Conservation (phyloP, 2,888 invertebrate genomes). For the Aspidiotus rigidus region DNA sequence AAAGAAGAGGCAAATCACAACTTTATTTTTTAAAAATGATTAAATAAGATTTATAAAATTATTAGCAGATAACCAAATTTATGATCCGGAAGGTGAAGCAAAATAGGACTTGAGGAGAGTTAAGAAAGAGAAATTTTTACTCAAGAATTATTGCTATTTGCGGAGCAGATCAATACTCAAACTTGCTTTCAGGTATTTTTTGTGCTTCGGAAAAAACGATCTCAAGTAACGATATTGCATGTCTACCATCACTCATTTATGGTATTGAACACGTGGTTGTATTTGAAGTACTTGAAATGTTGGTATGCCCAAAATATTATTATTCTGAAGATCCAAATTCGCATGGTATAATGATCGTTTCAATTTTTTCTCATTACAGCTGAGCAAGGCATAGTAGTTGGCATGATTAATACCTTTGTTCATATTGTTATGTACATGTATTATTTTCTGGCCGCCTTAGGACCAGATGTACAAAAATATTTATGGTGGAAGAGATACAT, state of each 20-base stretch:
- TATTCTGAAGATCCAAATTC: too few relatives aligned
- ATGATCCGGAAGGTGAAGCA: too few relatives aligned
- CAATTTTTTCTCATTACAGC: conserved; percentile 48
- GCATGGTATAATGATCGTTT: background rate
- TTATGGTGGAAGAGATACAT: conserved; percentile 93
- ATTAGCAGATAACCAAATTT: too few relatives aligned
- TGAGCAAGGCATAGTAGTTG: conserved; percentile 78
- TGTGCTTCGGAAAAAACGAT: conserved; percentile 51
- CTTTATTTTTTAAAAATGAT: too few relatives aligned
- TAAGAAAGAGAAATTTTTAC: too few relatives aligned
- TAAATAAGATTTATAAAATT: too few relatives aligned
- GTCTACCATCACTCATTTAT: conserved; percentile 51
- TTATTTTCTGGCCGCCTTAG: conserved; percentile 77
- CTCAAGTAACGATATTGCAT: conserved; percentile 51
- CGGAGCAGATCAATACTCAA: too few relatives aligned
- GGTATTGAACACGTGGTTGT: conserved; percentile 41
- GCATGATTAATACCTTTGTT: conserved; percentile 77
- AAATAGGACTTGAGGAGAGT: too few relatives aligned
- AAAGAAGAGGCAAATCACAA: too few relatives aligned
- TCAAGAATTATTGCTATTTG: too few relatives aligned
- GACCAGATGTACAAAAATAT: conserved; percentile 77
- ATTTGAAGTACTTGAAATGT: conserved; percentile 53
- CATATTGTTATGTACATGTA: conserved; percentile 89
- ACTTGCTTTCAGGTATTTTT: conserved; percentile 46
- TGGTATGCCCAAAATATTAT: background rate